Evolutionary conservation across 2,113 vertebrate species (phyloP).

Genomic region (Noturus placidus): DNA sequence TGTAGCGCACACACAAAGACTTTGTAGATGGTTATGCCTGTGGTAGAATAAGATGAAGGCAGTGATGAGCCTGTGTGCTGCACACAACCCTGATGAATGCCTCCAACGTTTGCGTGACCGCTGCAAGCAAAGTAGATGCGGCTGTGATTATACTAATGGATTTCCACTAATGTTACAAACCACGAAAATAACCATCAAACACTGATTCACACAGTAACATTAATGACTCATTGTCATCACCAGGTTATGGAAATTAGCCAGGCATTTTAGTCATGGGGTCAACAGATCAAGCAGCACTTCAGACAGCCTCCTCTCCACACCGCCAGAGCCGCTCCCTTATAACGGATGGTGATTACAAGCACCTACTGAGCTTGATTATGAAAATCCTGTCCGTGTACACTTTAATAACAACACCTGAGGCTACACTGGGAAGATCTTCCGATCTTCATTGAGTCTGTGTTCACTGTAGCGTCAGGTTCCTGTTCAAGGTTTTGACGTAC

Average conservation of each 20-base stretch:
- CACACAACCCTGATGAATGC: background rate
- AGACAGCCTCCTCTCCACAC: background rate
- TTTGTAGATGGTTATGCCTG: background rate
- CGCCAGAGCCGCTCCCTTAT: background rate
- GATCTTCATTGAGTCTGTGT: background rate
- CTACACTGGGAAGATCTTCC: background rate
- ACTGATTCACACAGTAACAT: background rate
- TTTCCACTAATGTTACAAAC: background rate
- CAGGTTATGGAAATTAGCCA: background rate
- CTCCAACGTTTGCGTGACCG: background rate
- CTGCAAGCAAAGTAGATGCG: background rate
- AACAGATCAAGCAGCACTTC: background rate
- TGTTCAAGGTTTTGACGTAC: background rate
- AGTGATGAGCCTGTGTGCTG: background rate
- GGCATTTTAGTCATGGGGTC: background rate
- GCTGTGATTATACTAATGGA: background rate
- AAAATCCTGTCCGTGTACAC: background rate
- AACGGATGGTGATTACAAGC: background rate
- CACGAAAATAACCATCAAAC: background rate
- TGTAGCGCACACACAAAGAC: background rate
- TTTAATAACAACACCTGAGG: background rate
- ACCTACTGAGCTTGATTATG: background rate
- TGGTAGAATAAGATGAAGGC: background rate
- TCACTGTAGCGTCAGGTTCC: background rate
- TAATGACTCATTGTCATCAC: constrained; percentile 3